These are phyloP conservation scores for Folsomia candida DNA, from an alignment of 2,888 invertebrate species.

Conservation along the genomic window DNA sequence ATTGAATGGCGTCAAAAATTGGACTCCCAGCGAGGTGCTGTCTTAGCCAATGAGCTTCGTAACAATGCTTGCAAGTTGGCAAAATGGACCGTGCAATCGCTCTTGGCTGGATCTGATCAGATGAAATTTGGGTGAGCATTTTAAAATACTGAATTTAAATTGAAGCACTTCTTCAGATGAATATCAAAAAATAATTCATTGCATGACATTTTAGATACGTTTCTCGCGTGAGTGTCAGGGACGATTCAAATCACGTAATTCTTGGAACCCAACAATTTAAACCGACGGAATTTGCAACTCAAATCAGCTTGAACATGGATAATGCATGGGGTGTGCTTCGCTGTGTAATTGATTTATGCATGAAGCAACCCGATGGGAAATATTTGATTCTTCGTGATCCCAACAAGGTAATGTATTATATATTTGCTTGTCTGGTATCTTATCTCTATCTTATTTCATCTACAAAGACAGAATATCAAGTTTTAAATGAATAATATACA, in stretches of 20 bases:
- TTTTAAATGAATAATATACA: no score
- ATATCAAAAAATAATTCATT: constrained; percentile 3
- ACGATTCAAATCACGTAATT: constrained; percentile 93
- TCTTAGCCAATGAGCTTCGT: constrained; percentile 93
- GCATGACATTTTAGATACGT: constrained; percentile 81
- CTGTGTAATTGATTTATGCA: constrained; percentile 93
- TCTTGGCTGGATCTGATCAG: constrained; percentile 93
- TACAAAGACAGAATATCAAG: no score
- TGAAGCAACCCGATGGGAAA: constrained; percentile 91
- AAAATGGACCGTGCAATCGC: constrained; percentile 95
- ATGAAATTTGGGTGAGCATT: constrained; percentile 80
- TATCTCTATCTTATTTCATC: constrained; percentile 12
- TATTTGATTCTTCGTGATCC: constrained; percentile 99
- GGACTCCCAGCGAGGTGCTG: constrained; percentile 96
- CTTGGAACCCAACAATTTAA: constrained; percentile 97
- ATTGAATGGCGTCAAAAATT: constrained; percentile 98
- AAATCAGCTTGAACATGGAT: constrained; percentile 98
- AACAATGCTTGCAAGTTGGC: constrained; percentile 99
- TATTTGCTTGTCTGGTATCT: constrained; percentile 10
- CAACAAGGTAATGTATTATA: constrained; percentile 67
- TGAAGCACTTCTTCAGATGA: background rate
- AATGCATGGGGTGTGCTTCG: constrained; percentile 98
- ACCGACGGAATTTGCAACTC: constrained; percentile 96
- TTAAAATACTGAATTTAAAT: background rate
- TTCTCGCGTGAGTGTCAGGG: constrained; percentile 88